phyloP scores from a whole-genome alignment of 1,140 invertebrate species.

The Heliconius hermathena region DNA sequence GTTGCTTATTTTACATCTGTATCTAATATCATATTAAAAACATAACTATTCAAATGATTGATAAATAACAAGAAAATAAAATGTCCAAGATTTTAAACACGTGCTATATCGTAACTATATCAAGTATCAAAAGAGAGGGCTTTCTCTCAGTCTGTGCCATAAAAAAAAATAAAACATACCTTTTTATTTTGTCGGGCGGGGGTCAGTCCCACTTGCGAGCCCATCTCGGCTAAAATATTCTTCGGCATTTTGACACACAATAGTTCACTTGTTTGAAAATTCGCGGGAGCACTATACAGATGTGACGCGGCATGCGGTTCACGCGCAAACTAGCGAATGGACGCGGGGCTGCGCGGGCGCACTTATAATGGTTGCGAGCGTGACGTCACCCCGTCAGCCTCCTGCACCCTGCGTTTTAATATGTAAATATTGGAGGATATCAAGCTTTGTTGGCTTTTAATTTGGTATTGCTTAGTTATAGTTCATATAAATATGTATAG shows the following conservation, averaged over 20 bases:
- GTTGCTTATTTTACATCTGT: background rate
- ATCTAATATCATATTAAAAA: background rate
- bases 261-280: constrained; percentile 43
- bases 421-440: constrained; percentile 8
- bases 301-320: constrained; percentile 51
- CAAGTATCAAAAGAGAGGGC: background rate
- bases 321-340: constrained; percentile 52
- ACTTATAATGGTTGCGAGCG: constrained; percentile 48
- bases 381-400: constrained; percentile 48
- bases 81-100: background rate
- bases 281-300: constrained; percentile 44
- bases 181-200: constrained; percentile 68
- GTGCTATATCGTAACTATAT: background rate
- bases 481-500: background rate
- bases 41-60: background rate
- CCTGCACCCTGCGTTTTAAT: constrained; percentile 31
- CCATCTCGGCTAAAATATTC: constrained; percentile 75
- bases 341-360: constrained; percentile 45
- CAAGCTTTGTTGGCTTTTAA: background rate
- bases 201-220: constrained; percentile 75
- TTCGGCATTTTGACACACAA: constrained; percentile 68
- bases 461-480: background rate
- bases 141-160: background rate
- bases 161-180: constrained; percentile 45
- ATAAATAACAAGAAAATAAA: background rate